phyloP scores from a whole-genome alignment of 2,888 invertebrate species.

The Trissoscelio sp. region DNA sequence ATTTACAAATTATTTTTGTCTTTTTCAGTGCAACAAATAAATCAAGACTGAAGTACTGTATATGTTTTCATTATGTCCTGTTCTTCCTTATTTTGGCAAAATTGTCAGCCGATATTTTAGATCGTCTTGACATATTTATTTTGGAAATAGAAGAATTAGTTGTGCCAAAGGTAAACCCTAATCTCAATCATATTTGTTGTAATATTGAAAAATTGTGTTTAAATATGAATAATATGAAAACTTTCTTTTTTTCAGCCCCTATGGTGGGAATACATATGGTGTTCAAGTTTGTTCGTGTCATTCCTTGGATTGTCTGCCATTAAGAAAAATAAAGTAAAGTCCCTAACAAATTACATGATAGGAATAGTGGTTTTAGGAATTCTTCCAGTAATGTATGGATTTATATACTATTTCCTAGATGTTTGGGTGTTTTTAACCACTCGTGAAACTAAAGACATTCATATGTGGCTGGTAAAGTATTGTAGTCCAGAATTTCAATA shows the following conservation, averaged over 20 bases:
- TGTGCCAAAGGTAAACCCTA: constrained; percentile 89
- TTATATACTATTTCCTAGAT: constrained; percentile 92
- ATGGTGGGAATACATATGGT: constrained; percentile 98
- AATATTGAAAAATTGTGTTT: too few species aligned
- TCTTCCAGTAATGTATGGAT: constrained; percentile 91
- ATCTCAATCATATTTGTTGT: neutral
- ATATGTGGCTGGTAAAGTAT: constrained; percentile 93
- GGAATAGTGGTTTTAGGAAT: constrained; percentile 92
- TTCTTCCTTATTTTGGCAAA: constrained; percentile 96
- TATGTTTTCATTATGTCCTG: constrained; percentile 95
- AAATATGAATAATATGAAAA: neutral
- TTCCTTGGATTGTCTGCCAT: constrained; percentile 94
- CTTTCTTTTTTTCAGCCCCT: constrained; percentile 87
- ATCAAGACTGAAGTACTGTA: constrained; percentile 96
- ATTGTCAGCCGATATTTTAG: constrained; percentile 95
- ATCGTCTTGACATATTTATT: constrained; percentile 96
- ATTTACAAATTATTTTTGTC: neutral
- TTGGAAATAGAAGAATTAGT: constrained; percentile 96
- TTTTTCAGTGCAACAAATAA: constrained; percentile 96
- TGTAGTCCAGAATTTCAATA: neutral
- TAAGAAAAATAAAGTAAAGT: constrained; percentile 91
- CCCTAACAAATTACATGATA: constrained; percentile 91
- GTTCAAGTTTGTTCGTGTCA: constrained; percentile 91
- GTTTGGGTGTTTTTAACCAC: constrained; percentile 91
- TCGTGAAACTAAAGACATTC: constrained; percentile 88